Base-by-base conservation (phyloP, 2,113 vertebrate species). In the Helogale parvula region DNA sequence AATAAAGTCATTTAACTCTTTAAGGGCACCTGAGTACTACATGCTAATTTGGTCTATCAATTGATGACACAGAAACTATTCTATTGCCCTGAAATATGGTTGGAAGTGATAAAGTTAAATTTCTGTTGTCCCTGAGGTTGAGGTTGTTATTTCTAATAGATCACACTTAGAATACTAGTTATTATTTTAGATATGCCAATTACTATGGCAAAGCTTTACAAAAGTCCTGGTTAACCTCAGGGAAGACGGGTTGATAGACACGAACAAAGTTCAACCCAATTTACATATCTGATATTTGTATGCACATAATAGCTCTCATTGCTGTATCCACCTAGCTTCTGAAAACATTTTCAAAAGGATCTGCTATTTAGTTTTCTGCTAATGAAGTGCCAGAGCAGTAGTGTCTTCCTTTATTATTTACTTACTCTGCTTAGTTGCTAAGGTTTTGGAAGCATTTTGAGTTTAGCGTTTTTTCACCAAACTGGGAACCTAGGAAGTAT, bases 1-100 rank as follows among this genome's bases (percentile, higher is more conserved):
- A 90, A 90, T 47, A 60, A 68, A 93, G 86, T 29, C 71, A 89
- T 81, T 95, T 90, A 92, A 94, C 65, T 80, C 29, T 71, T 93
- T 83, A 90, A 71, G 35, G 33, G 77, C 31, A 76, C 1, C 5
- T 72, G 45, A 54, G 10, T 60, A 35, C n/a, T 68, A 74, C 7
- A 88, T 85, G 23, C 84, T 96, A 88, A 95, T 94, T 84, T 89
- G 7, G 2, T 52, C 27, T 76, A 23, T 85, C 81, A 63, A 11
- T 5, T 65, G 19, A 80, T 74, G n/a, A 0, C 11, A 57, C 7
- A 63, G 50, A 66, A 60, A 71, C 12, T 65, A 65, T 11, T 19
- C 12, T 6, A 45, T 76, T 85, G 12, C 3, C 25, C 52, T 69
- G 21, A 93, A 92, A 57, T 66, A 81, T 31, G 2, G 31, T 38